Evolutionary conservation across 2,888 invertebrate species (phyloP).

Genomic region (Meliscaeva auricollis): DNA sequence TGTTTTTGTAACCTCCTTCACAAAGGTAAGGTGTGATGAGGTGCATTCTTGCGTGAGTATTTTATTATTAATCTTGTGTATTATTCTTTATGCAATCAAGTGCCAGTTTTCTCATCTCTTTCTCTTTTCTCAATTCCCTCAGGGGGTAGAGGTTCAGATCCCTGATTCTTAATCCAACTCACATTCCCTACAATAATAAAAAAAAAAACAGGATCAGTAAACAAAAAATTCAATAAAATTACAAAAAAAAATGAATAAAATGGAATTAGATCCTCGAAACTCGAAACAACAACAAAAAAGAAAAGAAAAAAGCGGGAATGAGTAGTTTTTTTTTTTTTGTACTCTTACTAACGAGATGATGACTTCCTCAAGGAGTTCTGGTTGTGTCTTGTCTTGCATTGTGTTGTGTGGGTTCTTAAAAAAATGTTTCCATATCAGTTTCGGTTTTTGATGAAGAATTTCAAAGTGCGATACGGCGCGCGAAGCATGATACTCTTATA

Average conservation of each 20-base stretch:
- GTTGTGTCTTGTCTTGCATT: too few species aligned
- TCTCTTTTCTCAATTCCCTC: slow-evolving; percentile 46
- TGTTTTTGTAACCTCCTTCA: slow-evolving; percentile 63
- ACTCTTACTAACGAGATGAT: slow-evolving; percentile 58
- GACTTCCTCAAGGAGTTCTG: slow-evolving; percentile 74
- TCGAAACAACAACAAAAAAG: slow-evolving; percentile 35
- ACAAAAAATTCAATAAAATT: slow-evolving; percentile 37
- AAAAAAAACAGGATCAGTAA: slow-evolving; percentile 61
- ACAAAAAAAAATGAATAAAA: slow-evolving; percentile 17
- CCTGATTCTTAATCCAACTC: slow-evolving; percentile 54
- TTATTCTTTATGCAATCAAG: slow-evolving; percentile 72
- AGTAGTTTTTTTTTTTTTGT: slow-evolving; percentile 17
- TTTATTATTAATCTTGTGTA: slow-evolving; percentile 71
- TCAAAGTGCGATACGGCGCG: slow-evolving; percentile 38
- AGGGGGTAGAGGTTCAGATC: slow-evolving; percentile 49
- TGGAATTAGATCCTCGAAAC: slow-evolving; percentile 68
- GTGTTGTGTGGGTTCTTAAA: slow-evolving; percentile 57
- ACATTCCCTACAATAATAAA: slow-evolving; percentile 5
- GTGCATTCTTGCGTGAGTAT: slow-evolving; percentile 71
- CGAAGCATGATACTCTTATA: background rate
- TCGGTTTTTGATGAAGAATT: slow-evolving; percentile 24
- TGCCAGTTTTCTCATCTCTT: slow-evolving; percentile 35
- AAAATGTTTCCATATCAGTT: background rate
- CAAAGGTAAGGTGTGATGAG: slow-evolving; percentile 74
- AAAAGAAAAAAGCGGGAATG: background rate